Evolutionary conservation across 2,797 vertebrate species (phyloP).

Genomic region (Ctenosaura bakeri): DNA sequence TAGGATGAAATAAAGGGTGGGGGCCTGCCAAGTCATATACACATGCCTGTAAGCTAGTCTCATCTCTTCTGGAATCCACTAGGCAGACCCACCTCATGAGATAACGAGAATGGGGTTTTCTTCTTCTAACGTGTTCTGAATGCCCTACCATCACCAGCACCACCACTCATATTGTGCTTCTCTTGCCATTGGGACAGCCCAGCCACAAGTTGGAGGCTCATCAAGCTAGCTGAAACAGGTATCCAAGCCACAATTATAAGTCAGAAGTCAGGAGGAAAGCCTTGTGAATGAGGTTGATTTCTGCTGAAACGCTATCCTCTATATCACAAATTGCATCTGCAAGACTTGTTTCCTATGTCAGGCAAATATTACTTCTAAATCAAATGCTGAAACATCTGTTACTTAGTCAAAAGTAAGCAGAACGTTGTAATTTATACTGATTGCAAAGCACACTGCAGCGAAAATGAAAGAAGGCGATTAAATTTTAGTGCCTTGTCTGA

Average conservation of each 20-base stretch:
- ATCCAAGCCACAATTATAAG: slow-evolving; percentile 49
- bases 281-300: slow-evolving; percentile 58
- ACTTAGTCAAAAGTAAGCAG: slow-evolving; percentile 81
- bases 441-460: slow-evolving; percentile 71
- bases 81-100: background rate
- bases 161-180: background rate
- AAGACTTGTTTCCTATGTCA: slow-evolving; percentile 77
- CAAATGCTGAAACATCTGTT: slow-evolving; percentile 79
- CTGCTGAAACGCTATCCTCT: slow-evolving; percentile 55
- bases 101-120: too few species aligned
- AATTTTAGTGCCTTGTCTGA: slow-evolving; percentile 79
- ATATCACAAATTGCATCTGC: slow-evolving; percentile 75
- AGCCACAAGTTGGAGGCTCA: background rate
- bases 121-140: background rate
- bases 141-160: too few species aligned
- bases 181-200: background rate
- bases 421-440: slow-evolving; percentile 79
- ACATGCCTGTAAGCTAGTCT: background rate
- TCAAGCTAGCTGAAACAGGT: slow-evolving; percentile 56
- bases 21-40: background rate
- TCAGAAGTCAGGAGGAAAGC: slow-evolving; percentile 19
- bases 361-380: slow-evolving; percentile 77
- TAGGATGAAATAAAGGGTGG: background rate
- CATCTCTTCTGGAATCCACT: background rate
- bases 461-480: slow-evolving; percentile 82